phyloP scores from a whole-genome alignment of 1,140 invertebrate species.

The Nasonia giraulti region DNA sequence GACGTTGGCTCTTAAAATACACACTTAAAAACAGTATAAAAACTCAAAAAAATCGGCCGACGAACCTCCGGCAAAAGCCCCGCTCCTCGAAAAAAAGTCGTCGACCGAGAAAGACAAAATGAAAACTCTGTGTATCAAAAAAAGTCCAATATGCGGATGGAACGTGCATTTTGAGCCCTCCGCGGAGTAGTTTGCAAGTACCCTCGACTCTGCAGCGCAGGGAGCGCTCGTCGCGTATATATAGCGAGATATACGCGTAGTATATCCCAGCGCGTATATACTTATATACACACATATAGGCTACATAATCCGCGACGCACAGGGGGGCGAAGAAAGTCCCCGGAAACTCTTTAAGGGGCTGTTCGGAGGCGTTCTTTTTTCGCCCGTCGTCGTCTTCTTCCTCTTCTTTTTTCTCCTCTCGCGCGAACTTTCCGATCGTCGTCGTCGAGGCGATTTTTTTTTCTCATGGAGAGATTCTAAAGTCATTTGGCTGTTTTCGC shows the following conservation, averaged over 20 bases:
- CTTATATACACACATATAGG: not conserved
- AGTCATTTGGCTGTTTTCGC: not conserved
- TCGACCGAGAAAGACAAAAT: not conserved
- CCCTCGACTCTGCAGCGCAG: not conserved
- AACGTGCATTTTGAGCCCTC: not conserved
- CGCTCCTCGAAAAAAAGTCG: not conserved
- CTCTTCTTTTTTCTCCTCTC: not conserved
- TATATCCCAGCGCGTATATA: not conserved
- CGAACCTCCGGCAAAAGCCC: not conserved
- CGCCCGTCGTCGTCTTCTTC: not conserved
- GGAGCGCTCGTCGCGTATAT: not conserved
- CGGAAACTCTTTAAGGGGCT: slow-evolving; percentile 2
- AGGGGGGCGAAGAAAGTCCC: slow-evolving; percentile 2
- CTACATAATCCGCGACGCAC: slow-evolving; percentile 18
- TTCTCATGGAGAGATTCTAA: not conserved
- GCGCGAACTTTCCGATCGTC: slow-evolving; percentile 32
- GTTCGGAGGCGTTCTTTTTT: not conserved
- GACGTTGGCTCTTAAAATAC: not conserved
- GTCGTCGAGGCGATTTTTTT: not conserved
- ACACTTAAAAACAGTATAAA: not conserved
- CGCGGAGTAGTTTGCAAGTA: slow-evolving; percentile 1
- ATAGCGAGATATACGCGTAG: not conserved
- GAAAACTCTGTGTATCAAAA: not conserved
- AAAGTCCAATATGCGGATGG: slow-evolving; percentile 12
- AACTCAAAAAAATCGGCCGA: not conserved